These are phyloP conservation scores for Cavia aperea DNA, from an alignment of 2,113 vertebrate genomes.

Conservation along the genomic window DNA sequence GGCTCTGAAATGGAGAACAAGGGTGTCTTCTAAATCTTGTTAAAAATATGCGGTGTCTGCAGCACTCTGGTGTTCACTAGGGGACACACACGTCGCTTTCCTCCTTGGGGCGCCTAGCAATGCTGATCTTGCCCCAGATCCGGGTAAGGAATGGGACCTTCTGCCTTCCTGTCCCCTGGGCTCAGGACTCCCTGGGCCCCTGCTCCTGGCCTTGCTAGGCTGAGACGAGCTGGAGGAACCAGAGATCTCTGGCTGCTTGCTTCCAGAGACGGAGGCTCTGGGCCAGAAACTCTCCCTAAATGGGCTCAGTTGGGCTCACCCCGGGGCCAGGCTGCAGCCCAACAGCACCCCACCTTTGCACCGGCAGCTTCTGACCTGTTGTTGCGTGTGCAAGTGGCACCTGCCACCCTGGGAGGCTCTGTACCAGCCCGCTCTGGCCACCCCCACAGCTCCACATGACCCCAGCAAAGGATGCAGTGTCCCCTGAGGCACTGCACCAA, in stretches of 20 bases:
- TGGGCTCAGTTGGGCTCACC: too few species aligned
- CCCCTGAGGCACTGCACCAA: neutral
- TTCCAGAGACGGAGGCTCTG: neutral
- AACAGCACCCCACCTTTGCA: rapidly evolving
- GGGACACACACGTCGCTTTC: rapidly evolving
- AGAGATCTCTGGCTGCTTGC: neutral
- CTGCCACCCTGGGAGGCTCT: rapidly evolving
- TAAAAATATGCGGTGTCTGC: neutral
- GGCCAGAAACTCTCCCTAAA: neutral
- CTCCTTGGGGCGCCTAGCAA: rapidly evolving
- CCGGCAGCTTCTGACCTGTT: neutral
- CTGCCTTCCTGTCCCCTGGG: neutral
- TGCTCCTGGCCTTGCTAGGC: neutral
- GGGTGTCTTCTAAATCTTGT: neutral
- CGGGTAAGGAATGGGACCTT: neutral
- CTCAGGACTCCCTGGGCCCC: neutral
- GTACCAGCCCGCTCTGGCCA: rapidly evolving
- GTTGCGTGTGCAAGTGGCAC: neutral
- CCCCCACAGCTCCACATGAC: neutral
- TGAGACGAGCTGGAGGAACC: rapidly evolving
- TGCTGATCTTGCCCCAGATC: neutral
- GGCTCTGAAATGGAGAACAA: neutral
- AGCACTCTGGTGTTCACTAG: neutral
- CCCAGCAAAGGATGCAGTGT: neutral
- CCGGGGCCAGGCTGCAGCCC: neutral